Conservation (phyloP, 2,797 vertebrate genomes). For the Tragopan temminckii region DNA sequence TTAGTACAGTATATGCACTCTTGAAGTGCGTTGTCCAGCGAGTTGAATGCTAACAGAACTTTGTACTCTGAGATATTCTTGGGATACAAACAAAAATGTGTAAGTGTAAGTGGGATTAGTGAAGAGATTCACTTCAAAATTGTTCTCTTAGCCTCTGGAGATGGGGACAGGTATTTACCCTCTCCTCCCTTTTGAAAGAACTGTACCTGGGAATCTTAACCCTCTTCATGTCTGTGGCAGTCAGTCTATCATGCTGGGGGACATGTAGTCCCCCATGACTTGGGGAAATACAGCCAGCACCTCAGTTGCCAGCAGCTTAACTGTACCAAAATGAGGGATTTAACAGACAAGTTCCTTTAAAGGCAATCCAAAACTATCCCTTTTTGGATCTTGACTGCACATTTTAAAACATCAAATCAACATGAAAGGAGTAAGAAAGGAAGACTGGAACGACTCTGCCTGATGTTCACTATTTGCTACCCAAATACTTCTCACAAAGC, state of each 20-base stretch:
- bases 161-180: background rate
- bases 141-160: background rate
- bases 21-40: fast-evolving
- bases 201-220: background rate
- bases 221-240: fast-evolving
- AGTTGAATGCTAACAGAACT: background rate
- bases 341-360: background rate
- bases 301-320: background rate
- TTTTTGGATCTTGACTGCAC: background rate
- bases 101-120: background rate
- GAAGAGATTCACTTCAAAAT: background rate
- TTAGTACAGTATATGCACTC: background rate
- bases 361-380: background rate
- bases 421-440: background rate
- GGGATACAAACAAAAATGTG: background rate
- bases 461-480: background rate
- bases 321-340: background rate
- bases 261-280: background rate
- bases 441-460: fast-evolving
- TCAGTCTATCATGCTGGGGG: background rate
- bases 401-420: background rate
- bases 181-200: background rate
- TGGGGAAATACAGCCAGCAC: background rate
- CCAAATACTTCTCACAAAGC: fast-evolving
- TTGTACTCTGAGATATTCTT: background rate